Evolutionary conservation across 1,140 invertebrate genomes (phyloP), one percentile per base, ranked within the genome.

Genomic region (Aphelenchoides fujianensis): DNA sequence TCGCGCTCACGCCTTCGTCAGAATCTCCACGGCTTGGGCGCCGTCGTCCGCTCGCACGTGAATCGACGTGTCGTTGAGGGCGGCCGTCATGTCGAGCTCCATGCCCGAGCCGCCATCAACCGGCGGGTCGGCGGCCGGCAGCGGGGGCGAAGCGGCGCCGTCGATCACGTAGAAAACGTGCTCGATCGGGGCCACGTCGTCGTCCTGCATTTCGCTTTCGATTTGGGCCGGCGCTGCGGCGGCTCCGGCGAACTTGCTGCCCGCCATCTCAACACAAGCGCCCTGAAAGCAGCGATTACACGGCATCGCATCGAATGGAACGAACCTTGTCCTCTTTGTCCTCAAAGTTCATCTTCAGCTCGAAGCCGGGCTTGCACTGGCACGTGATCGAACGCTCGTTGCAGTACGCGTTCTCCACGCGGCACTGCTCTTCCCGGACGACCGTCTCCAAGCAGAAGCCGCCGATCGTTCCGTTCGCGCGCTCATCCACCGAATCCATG

Each of bases 401-500:
- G 70, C 81, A 83, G 63, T 83, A 83, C 34, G 74, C 67, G 62
- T 84, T 83, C 52, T 69, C 32, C 2, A 83, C 83, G 23, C 64
- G 5, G 32, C 79, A 83, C 71, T 83, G 72, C 36, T 83, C 74
- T 32, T 84, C 79, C 9, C 72, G 36, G 2, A 79, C 80, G 19
- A 83, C 73, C 0, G 81, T 85, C 12, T 75, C 73, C 34, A 74
- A 19, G 62, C 81, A 83, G 63, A 75, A 83, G 2, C 81, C 81
- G 27, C 83, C 83, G 35, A 83, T 76, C 12, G 81, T 83, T 34
- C 81, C 81, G 67, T 83, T 83, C 32, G 71, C 70, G 30, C 81
- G 71, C 5, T 83, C 77, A 28, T 82, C 80, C 0, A 83, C 81
- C 27, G 83, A 85, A 69, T 83, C 81, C 81, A 83, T 83, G 70